Evolutionary conservation across 2,113 vertebrate genomes (phyloP), one percentile per base, ranked within the genome.

Genomic region (Philantomba maxwellii): DNA sequence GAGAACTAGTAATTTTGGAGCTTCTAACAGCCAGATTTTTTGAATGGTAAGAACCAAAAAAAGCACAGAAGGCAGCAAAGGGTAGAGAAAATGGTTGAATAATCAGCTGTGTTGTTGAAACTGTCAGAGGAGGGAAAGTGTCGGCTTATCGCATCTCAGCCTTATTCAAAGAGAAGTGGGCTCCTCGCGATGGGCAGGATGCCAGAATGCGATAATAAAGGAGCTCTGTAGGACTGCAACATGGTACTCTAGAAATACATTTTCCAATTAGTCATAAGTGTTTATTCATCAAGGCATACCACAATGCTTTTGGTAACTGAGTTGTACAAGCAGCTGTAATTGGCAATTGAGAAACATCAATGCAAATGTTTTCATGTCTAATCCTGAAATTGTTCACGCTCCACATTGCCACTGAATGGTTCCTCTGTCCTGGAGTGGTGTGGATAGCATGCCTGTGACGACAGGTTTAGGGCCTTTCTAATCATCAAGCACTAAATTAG

Each of bases 1-100:
- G 95, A 98, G 96, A 97, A 95, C 66, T 96, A 97, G 98, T 98
- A 98, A 99, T 99, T 99, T 98, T 95, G 95, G 84, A 97, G 93
- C 97, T 98, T 98, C 97, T 98, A 91, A 95, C 90, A 98, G 98
- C 97, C 96, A 93, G 95, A 81, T 45, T 97, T 92, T 98, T 98
- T 97, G 93, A 97, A 96, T 97, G 78, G 92, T 83, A 90, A 93
- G 93, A 97, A 98, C 93, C 93, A 98, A 97, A 98, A 98, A 98
- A 97, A 93, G 90, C 97, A 96, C 90, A 98, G 97, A 96, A 97
- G 96, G 96, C 93, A 97, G 97, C 91, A 95, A 98, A 98, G 96
- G 96, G 87, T 97, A 94, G 55, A 10, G 25, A 95, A 95, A 93
- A 95, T 95, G 88, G 93, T 95, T 96, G 98, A 94, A 75, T 95